These are phyloP conservation scores for Alectoris magna DNA, from an alignment of 2,797 vertebrate genomes.

Conservation along the genomic window DNA sequence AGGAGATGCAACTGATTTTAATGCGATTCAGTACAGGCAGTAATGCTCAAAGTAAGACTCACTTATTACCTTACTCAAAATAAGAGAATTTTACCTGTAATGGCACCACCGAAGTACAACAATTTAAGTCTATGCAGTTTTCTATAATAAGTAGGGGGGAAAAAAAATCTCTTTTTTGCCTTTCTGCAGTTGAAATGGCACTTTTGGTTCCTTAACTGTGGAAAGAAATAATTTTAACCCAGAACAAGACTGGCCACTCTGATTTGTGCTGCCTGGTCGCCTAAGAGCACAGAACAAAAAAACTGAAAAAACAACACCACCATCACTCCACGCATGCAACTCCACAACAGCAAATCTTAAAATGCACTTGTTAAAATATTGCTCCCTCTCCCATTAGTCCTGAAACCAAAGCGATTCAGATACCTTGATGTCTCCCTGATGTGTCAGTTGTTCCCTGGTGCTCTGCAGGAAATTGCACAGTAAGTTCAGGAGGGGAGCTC, in stretches of 20 bases:
- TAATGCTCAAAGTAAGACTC: not conserved
- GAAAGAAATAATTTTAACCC: not conserved
- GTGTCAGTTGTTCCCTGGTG: not conserved
- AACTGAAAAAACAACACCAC: not conserved
- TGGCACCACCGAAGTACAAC: not conserved
- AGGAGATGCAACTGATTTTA: not conserved
- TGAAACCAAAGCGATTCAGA: not conserved
- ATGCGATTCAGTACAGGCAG: not conserved
- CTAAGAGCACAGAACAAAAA: not conserved
- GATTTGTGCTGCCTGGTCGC: not conserved
- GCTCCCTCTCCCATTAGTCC: not conserved
- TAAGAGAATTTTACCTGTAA: slow-evolving; percentile 9
- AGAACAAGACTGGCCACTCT: not conserved
- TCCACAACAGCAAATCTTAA: not conserved
- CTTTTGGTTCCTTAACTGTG: slow-evolving; percentile 47
- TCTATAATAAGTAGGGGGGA: not conserved
- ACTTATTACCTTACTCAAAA: not conserved
- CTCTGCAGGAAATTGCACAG: not conserved
- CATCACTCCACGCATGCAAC: slow-evolving; percentile 2
- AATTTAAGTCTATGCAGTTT: slow-evolving; percentile 16
- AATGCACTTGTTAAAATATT: slow-evolving; percentile 36
- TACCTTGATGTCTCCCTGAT: not conserved
- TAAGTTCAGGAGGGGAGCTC: slow-evolving; percentile 20
- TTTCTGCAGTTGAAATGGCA: slow-evolving; percentile 34
- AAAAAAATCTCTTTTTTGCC: not conserved